Percentiles rank a stretch among this genome's conserved stretches.
Evolutionary conservation across 2,113 vertebrate genomes (phyloP).

Genomic region (Empidonax alnorum): DNA sequence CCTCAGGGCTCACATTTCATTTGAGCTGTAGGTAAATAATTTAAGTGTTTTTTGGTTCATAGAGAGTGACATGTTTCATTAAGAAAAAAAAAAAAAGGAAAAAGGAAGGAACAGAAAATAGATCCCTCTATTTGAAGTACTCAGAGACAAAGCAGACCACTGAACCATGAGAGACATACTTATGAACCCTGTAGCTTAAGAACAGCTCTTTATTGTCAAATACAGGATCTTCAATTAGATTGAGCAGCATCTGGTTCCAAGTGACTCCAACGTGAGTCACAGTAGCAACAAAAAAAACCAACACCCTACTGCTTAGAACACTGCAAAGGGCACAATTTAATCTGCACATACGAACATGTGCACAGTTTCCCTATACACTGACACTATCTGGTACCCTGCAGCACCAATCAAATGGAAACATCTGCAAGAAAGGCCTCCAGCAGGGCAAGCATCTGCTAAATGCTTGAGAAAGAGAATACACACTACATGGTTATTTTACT

Average conservation of each 20-base stretch:
- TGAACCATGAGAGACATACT: neutral
- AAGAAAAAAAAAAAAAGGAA: neutral
- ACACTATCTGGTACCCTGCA: neutral
- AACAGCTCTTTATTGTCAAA: neutral
- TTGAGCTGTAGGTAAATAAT: neutral
- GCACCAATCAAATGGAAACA: neutral
- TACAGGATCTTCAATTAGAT: neutral
- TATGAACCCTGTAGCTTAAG: neutral
- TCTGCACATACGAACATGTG: neutral
- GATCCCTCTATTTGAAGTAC: neutral
- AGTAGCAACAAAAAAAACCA: neutral
- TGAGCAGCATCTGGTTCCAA: neutral
- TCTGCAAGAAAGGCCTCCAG: neutral
- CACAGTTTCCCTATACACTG: neutral
- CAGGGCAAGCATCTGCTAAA: neutral
- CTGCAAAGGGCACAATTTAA: neutral
- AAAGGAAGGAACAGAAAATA: neutral
- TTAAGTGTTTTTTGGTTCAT: neutral
- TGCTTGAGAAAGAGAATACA: neutral
- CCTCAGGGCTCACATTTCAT: neutral
- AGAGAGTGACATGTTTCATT: neutral
- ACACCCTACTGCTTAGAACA: neutral
- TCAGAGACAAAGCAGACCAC: neutral
- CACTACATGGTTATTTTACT: neutral
- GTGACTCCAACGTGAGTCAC: neutral